A percentile compares a stretch with the other conserved stretches of the same genome.
phyloP scores from a whole-genome alignment of 92 coral and sea anemone species.

The Scolanthus callimorphus region DNA sequence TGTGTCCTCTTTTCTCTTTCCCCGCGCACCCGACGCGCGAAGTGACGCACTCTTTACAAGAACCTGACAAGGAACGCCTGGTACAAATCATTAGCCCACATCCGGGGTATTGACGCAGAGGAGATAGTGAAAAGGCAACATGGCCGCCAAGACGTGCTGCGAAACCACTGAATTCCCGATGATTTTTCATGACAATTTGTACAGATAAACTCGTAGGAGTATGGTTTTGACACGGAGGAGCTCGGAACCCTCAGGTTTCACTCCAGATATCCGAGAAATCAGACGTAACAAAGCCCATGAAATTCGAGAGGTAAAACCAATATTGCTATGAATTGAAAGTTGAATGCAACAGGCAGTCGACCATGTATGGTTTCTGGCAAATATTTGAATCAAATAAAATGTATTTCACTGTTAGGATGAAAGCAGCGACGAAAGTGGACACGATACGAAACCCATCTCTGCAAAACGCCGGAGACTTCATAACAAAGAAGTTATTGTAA shows the following conservation, averaged over 20 bases:
- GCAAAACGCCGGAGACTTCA: slow-evolving; percentile 52
- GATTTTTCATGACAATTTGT: neutral
- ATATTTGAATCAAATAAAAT: neutral
- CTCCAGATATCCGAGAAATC: neutral
- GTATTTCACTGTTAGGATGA: slow-evolving; percentile 36
- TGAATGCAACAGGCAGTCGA: neutral
- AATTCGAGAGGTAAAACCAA: neutral
- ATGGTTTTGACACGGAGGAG: neutral
- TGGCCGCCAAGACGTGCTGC: neutral
- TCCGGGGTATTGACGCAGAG: too few species aligned
- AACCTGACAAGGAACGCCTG: too few species aligned
- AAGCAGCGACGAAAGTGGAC: slow-evolving; percentile 70
- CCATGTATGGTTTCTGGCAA: neutral
- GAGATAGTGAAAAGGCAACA: too few species aligned
- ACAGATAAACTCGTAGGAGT: neutral
- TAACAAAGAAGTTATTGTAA: slow-evolving; percentile 6
- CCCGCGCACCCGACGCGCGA: too few species aligned
- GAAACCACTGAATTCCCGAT: neutral
- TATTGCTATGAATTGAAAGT: neutral
- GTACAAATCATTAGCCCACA: too few species aligned
- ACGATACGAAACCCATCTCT: slow-evolving; percentile 35
- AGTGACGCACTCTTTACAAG: too few species aligned
- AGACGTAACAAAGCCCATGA: neutral
- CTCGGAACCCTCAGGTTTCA: neutral
- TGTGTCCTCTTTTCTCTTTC: too few species aligned